Conservation (phyloP, 2,797 vertebrate species). For the Hoplostethus atlanticus region DNA sequence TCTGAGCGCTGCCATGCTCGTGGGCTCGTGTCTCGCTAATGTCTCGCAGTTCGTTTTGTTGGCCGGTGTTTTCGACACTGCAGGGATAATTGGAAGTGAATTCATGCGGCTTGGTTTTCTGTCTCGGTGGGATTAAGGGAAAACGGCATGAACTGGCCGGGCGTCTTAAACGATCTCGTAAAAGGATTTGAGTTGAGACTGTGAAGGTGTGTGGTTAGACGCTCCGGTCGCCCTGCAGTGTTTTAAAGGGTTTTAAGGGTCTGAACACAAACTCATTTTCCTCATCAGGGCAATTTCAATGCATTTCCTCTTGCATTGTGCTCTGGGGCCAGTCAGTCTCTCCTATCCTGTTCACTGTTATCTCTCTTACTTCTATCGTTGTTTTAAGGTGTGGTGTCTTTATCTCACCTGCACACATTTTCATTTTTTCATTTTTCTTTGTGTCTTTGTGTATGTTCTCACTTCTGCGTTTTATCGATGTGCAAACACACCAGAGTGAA, state of each 20-base stretch:
- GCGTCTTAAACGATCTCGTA: slow-evolving; percentile 20
- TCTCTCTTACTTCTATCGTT: too few relatives aligned
- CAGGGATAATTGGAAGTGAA: slow-evolving; percentile 18
- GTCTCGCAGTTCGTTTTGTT: background rate
- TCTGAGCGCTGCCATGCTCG: too few relatives aligned
- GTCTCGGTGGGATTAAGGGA: slow-evolving; percentile 14
- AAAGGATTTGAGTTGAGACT: slow-evolving; percentile 34
- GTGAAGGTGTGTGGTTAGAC: slow-evolving; percentile 6
- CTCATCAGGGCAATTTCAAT: too few relatives aligned
- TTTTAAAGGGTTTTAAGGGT: slow-evolving; percentile 15
- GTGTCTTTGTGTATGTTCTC: background rate
- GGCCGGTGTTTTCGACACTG: background rate
- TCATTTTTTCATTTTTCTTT: too few relatives aligned
- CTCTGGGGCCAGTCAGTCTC: too few relatives aligned
- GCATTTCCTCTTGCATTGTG: too few relatives aligned
- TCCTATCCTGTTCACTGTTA: too few relatives aligned
- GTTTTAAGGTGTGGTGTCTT: background rate
- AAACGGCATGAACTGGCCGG: slow-evolving; percentile 10
- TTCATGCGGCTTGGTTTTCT: background rate
- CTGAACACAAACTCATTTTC: too few relatives aligned
- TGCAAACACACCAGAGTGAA: background rate
- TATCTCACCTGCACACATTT: background rate
- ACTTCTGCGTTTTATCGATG: background rate
- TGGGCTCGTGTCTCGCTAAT: background rate
- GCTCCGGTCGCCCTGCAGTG: background rate